Percentiles rank a stretch among this genome's conserved stretches.
These are phyloP conservation scores for Zalophus californianus DNA, from an alignment of 2,797 vertebrate species.

Conservation along the genomic window DNA sequence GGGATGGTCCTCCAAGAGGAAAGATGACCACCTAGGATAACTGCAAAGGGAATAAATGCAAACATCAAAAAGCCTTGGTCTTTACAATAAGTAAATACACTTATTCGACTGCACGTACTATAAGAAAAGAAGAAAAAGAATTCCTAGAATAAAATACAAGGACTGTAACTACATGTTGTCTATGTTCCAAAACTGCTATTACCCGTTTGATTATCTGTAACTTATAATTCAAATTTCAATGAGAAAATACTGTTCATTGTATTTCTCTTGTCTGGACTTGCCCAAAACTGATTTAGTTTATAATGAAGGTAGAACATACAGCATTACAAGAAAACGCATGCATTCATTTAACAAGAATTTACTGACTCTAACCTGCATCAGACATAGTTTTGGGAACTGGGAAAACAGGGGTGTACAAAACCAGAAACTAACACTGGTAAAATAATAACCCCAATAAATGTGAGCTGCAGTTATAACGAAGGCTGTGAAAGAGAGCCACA, in stretches of 20 bases:
- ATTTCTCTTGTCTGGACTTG: constrained; percentile 49
- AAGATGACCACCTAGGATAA: neutral
- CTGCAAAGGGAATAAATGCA: neutral
- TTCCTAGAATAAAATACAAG: neutral
- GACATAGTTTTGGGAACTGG: neutral
- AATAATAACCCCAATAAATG: neutral
- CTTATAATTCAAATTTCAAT: neutral
- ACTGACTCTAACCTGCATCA: constrained; percentile 14
- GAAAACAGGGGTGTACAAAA: neutral
- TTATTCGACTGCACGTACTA: neutral
- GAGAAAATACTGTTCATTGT: neutral
- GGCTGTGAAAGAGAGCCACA: neutral
- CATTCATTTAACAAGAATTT: constrained; percentile 44
- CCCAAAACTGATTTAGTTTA: neutral
- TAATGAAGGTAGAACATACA: neutral
- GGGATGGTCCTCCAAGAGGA: neutral
- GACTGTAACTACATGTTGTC: neutral
- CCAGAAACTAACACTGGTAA: neutral
- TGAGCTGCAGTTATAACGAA: neutral
- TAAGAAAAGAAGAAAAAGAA: neutral
- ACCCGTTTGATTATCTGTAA: constrained; percentile 32
- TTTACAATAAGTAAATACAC: neutral
- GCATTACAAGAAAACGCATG: neutral
- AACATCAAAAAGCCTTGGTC: neutral
- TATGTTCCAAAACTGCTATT: neutral